phyloP scores from a whole-genome alignment of 2,797 vertebrate genomes.

The Fringilla coelebs region DNA sequence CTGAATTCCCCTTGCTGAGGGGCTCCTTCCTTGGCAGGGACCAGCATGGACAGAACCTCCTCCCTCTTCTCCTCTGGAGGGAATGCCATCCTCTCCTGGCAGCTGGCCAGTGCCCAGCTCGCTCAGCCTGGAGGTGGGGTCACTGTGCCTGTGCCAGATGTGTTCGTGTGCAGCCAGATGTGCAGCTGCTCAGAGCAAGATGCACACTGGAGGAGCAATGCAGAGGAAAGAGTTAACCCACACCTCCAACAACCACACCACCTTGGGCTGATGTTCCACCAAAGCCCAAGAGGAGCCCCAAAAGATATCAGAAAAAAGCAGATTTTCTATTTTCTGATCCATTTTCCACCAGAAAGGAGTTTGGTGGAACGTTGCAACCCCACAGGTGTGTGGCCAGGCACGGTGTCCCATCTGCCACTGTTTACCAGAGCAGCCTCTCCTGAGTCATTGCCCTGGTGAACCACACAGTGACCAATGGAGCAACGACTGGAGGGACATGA shows the following conservation, averaged over 20 bases:
- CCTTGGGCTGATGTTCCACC: neutral
- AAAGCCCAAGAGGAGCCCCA: neutral
- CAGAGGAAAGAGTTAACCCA: neutral
- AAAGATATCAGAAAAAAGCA: neutral
- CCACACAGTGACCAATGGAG: neutral
- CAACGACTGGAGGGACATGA: neutral
- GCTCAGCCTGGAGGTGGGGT: neutral
- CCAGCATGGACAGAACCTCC: neutral
- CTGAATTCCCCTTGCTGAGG: neutral
- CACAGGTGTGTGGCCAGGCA: neutral
- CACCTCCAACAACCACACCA: neutral
- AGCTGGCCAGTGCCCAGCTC: neutral
- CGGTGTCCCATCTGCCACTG: accelerated
- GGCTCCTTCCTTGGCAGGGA: neutral
- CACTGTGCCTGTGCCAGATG: neutral
- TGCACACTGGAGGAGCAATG: accelerated
- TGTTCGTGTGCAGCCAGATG: neutral
- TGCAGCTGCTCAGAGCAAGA: neutral
- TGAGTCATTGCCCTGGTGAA: neutral
- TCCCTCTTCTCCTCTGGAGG: neutral
- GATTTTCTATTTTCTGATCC: neutral
- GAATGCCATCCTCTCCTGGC: neutral
- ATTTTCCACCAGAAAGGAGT: neutral
- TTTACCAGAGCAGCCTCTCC: neutral
- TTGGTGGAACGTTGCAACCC: too few species aligned